Evolutionary conservation across 2,888 invertebrate genomes (phyloP), one percentile per base, ranked within the genome.

Genomic region (Ceraclea dissimilis): DNA sequence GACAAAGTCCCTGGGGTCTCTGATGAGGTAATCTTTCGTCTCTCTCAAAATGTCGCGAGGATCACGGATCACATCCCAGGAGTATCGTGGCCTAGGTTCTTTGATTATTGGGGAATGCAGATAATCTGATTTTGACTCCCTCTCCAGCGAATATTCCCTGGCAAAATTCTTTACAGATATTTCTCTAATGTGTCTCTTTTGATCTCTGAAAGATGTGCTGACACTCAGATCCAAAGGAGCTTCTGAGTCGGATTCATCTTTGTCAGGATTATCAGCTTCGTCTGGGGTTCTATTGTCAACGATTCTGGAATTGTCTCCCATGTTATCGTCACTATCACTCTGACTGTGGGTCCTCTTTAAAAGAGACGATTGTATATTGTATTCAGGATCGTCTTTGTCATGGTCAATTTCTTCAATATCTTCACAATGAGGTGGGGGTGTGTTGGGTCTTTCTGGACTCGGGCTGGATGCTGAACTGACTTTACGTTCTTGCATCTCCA

Each of bases 161-260:
- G 78, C 78, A 67, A 78, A 78, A 49, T 77, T 76, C 65, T 76
- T 69, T 59, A 78, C 78, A 17, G 76, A 70, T 63, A 78, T 75
- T 66, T 75, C 77, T 65, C 75, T 74, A 54, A 76, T 72, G 59
- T 69, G 64, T 59, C 70, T 68, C 47, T 61, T 59, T n/a, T 58
- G 57, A 33, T 61, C 61, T 43, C 56, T 59, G 11, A 34, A 48
- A 18, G 67, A 65, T 31, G 68, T 66, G 55, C 76, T 72, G 47
- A 86, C 83, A 64, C 89, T 86, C 69, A 92, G 76, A 77, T 93
- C 92, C 71, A 92, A 71, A 16, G 92, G 92, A 59, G 83, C 83
- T 64, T 87, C 85, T 63, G 83, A 81, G 57, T 79, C 67, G 51
- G 72, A 67, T 50, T 71, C 67, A 39, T 66, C 61, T 39, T 39